Conservation (phyloP, 2,797 vertebrate genomes). For the Liparis tanakae region DNA sequence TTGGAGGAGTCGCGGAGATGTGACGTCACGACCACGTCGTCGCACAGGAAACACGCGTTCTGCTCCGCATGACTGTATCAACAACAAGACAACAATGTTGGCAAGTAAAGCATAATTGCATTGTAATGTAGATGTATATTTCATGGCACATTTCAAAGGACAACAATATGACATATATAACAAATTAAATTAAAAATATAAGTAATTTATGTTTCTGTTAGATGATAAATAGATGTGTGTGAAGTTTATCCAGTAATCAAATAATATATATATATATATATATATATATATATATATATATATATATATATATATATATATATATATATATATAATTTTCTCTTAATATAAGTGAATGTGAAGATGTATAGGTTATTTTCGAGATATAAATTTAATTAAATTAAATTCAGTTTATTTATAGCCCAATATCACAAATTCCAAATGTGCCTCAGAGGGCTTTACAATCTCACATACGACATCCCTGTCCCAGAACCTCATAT, state of each 20-base stretch:
- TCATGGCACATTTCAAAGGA: too few relatives aligned
- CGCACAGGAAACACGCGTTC: neutral
- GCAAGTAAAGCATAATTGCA: too few relatives aligned
- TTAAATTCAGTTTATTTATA: too few relatives aligned
- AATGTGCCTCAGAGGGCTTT: too few relatives aligned
- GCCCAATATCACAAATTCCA: too few relatives aligned
- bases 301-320: slow-evolving; percentile 1
- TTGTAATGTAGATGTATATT: too few relatives aligned
- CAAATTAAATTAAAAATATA: neutral
- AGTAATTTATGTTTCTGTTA: neutral
- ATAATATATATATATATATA: neutral
- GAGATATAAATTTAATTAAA: too few relatives aligned
- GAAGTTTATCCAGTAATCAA: neutral
- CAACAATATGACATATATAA: neutral
- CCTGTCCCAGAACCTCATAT: too few relatives aligned
- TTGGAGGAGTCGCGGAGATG: slow-evolving; percentile 28
- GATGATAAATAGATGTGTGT: neutral
- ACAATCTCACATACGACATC: too few relatives aligned
- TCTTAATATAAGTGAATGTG: neutral
- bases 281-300: slow-evolving; percentile 1
- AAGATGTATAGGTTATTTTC: neutral
- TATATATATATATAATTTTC: neutral
- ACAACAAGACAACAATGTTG: too few relatives aligned
- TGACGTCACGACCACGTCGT: slow-evolving; percentile 42
- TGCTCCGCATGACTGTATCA: too few relatives aligned